Evolutionary conservation across 1,140 invertebrate genomes (phyloP).

Genomic region (Nymphalis io): DNA sequence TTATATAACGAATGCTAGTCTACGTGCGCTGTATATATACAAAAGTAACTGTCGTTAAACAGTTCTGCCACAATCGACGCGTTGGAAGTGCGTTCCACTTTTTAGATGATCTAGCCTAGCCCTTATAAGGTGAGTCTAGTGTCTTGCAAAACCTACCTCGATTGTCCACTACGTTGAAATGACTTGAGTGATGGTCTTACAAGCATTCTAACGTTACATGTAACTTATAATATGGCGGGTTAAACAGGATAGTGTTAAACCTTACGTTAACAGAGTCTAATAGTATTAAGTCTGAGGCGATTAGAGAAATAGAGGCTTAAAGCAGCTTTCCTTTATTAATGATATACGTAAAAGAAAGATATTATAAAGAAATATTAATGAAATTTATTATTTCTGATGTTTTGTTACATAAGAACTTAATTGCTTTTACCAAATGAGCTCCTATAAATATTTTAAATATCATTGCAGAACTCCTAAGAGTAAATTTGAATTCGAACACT

Average conservation of each 20-base stretch:
- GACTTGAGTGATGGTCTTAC: slow-evolving; percentile 27
- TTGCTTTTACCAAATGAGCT: too few species aligned
- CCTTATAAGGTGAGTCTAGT: slow-evolving; percentile 57
- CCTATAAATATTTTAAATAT: too few species aligned
- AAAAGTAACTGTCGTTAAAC: slow-evolving; percentile 32
- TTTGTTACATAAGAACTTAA: too few species aligned
- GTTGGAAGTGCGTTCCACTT: slow-evolving; percentile 52
- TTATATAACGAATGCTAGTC: too few species aligned
- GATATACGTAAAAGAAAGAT: too few species aligned
- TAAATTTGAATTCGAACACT: too few species aligned
- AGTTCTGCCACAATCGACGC: slow-evolving; percentile 30
- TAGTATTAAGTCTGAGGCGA: neutral
- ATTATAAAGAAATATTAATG: too few species aligned
- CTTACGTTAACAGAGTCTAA: neutral
- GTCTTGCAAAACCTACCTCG: slow-evolving; percentile 53
- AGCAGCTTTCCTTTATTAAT: too few species aligned
- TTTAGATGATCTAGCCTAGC: slow-evolving; percentile 52
- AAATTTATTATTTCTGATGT: too few species aligned
- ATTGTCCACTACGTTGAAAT: slow-evolving; percentile 19
- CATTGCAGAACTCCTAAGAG: too few species aligned
- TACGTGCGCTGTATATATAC: neutral
- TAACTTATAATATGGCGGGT: neutral
- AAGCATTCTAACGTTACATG: slow-evolving; percentile 3
- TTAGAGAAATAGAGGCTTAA: too few species aligned
- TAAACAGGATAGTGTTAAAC: slow-evolving; percentile 1